Evolutionary conservation across 2,888 invertebrate species (phyloP), one percentile per base, ranked within the genome.

Genomic region (Odontocerum albicorne): DNA sequence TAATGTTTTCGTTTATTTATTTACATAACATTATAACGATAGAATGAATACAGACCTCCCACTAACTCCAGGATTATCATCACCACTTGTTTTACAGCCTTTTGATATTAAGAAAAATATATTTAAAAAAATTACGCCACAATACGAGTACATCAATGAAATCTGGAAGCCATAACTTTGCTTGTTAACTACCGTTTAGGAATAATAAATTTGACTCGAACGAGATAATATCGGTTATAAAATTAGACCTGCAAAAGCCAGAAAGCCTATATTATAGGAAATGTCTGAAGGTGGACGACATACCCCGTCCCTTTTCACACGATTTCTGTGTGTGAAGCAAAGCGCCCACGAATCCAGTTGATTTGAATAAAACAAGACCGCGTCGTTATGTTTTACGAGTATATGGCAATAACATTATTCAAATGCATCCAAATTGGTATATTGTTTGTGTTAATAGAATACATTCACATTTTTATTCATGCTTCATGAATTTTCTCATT

Each of bases 341-440:
- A 50, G 10, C 32, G 32, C 32, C 17, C 31, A 21, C 39, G n/a
- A 10, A 39, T 21, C 19, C 13, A 21, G 40, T 32, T 27, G 31
- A 32, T 49, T 49, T 49, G 42, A 43, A 50, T 43, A 43, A 50
- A 42, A 42, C 50, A 50, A 12, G 35, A n/a, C 40, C 42, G 32
- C 19, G 53, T 22, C 47, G 32, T 54, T 54, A 47, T 21, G 12
- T 40, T 53, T 46, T 54, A n/a, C n/a, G n/a, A n/a, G n/a, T n/a
- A 54, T 54, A 40, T 7, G 40, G 27, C 42, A 38, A 45, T 55
- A 55, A 55, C 49, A 55, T 55, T 55, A 55, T 55, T 55, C 55
- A 55, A 55, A 55, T 55, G 49, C 55, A 43, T 35, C 49, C 44
- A 55, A 55, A 55, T 55, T 49, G 46, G 46, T 49, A 44, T 43